These are phyloP conservation scores for Malacoraja senta DNA, from an alignment of 2,797 vertebrate species.

Conservation along the genomic window DNA sequence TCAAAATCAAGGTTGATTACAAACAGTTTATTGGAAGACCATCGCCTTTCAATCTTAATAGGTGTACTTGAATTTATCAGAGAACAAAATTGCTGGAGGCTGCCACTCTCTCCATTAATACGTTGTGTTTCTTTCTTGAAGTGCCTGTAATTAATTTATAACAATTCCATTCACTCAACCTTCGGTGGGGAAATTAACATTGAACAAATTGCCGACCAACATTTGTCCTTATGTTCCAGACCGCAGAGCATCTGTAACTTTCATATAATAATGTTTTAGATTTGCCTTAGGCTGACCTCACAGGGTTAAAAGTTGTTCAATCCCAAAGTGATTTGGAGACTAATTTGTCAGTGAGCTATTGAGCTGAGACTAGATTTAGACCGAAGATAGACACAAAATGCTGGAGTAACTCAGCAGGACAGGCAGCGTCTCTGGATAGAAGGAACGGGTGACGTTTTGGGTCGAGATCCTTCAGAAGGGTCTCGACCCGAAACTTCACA, in stretches of 20 bases:
- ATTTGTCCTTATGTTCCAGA: not conserved
- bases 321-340: no score
- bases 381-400: no score
- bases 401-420: no score
- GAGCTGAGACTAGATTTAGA: no score
- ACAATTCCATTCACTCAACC: slow-evolving; percentile 29
- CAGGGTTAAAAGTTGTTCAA: no score
- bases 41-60: not conserved
- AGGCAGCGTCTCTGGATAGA: no score
- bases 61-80: not conserved
- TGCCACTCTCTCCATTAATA: not conserved
- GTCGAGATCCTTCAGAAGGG: no score
- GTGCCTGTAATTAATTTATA: not conserved
- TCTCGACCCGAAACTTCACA: no score
- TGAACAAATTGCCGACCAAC: no score
- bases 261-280: not conserved
- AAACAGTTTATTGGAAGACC: not conserved
- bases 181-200: not conserved
- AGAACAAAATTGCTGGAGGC: not conserved
- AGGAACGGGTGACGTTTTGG: no score
- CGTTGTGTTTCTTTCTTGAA: not conserved
- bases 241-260: not conserved
- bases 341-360: no score
- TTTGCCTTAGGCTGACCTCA: not conserved
- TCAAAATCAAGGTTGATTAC: not conserved